phyloP scores from a whole-genome alignment of 2,113 vertebrate genomes.

The Microtus ochrogaster region DNA sequence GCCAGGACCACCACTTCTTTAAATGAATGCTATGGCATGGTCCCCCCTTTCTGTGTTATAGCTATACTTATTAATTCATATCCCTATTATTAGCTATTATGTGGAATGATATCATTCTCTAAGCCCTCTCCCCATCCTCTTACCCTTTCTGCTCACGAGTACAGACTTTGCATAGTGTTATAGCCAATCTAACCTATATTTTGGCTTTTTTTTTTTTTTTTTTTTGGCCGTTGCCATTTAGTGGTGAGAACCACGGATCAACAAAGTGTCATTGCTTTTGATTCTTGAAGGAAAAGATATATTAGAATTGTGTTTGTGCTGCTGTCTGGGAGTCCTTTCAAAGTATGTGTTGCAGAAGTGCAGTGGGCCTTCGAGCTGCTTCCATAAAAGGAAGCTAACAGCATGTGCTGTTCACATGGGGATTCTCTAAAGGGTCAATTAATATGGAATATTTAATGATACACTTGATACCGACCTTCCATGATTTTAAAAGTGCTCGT shows the following conservation, averaged over 20 bases:
- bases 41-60: neutral
- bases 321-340: constrained; percentile 77
- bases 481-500: constrained; percentile 74
- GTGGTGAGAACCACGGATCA: constrained; percentile 48
- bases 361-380: constrained; percentile 74
- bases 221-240: constrained; percentile 39
- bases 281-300: constrained; percentile 64
- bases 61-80: neutral
- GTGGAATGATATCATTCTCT: neutral
- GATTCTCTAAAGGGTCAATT: constrained; percentile 81
- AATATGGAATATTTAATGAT: constrained; percentile 82
- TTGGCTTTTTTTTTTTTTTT: neutral
- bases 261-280: neutral
- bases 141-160: accelerated
- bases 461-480: constrained; percentile 77
- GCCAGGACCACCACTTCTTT: neutral
- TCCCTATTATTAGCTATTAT: neutral
- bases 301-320: constrained; percentile 71
- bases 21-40: neutral
- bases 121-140: neutral
- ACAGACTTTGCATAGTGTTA: neutral
- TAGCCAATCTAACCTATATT: constrained; percentile 40
- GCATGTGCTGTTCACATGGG: constrained; percentile 69
- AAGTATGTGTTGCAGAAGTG: constrained; percentile 77
- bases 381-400: constrained; percentile 84